A percentile compares a stretch with the other conserved stretches of the same genome.
Evolutionary conservation across 37 sponge, comb jelly and placozoan genomes (phyloP).

Genomic region (Eunapius fragilis): DNA sequence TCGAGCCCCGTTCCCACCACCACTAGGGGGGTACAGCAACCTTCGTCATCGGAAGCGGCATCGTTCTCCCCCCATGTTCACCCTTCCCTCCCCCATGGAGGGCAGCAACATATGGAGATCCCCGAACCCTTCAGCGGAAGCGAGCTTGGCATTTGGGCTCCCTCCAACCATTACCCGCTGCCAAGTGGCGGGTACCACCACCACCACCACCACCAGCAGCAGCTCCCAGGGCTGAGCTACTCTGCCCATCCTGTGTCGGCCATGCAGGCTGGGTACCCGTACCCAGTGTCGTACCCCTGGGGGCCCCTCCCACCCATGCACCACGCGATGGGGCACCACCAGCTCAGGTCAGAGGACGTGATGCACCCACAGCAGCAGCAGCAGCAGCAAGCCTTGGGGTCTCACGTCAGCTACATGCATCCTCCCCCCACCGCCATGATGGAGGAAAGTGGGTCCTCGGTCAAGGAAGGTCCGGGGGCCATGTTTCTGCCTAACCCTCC

Average conservation of each 20-base stretch:
- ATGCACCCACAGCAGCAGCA: background rate
- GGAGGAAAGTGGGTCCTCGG: background rate
- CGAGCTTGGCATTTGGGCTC: background rate
- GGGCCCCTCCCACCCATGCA: slow-evolving; percentile 14
- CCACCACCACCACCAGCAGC: background rate
- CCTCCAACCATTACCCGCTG: background rate
- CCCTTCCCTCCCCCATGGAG: background rate
- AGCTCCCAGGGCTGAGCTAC: slow-evolving; percentile 27
- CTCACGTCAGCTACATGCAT: slow-evolving; percentile 15
- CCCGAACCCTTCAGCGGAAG: background rate
- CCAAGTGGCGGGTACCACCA: background rate
- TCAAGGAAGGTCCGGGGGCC: too few relatives aligned
- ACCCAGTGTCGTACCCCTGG: slow-evolving; percentile 50
- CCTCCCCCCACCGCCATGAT: background rate
- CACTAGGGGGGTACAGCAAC: background rate
- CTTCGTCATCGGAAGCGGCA: background rate
- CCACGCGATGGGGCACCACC: slow-evolving; percentile 13
- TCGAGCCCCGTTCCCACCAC: slow-evolving; percentile 30
- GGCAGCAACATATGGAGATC: background rate
- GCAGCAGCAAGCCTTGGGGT: too few relatives aligned
- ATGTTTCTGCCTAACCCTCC: too few relatives aligned
- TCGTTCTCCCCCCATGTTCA: too few relatives aligned
- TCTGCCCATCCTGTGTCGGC: slow-evolving; percentile 22
- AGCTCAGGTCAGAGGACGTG: background rate
- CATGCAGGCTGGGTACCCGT: slow-evolving; percentile 48